phyloP scores from a whole-genome alignment of 2,888 invertebrate species.

The Melipona beecheii region DNA sequence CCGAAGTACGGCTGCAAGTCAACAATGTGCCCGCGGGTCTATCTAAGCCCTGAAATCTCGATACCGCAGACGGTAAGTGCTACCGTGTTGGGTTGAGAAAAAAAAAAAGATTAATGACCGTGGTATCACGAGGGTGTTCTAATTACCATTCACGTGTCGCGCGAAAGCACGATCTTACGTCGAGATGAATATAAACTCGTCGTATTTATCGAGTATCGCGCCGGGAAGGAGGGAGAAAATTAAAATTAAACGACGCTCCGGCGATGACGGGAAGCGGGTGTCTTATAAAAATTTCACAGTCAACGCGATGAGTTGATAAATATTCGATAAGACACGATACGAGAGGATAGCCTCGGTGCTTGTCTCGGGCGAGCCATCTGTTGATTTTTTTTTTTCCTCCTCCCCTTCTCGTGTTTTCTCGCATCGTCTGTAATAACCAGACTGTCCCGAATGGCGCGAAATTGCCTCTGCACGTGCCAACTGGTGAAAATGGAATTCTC shows the following conservation, averaged over 20 bases:
- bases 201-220: neutral
- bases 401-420: neutral
- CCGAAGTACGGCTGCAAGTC: neutral
- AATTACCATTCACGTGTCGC: neutral
- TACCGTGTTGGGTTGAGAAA: neutral
- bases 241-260: neutral
- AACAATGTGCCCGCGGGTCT: neutral
- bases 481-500: slow-evolving; percentile 50
- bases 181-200: neutral
- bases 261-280: neutral
- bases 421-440: slow-evolving; percentile 10
- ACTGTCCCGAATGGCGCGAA: slow-evolving; percentile 25
- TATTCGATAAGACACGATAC: slow-evolving; percentile 27
- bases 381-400: too few species aligned
- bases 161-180: neutral
- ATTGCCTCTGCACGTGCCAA: slow-evolving; percentile 29
- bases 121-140: slow-evolving; percentile 3
- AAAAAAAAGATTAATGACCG: slow-evolving; percentile 16
- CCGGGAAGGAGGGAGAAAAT: neutral
- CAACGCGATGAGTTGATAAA: slow-evolving; percentile 48
- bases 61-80: neutral
- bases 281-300: neutral
- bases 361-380: neutral
- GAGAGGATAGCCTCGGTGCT: slow-evolving; percentile 5
- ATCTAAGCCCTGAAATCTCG: neutral